Percentiles rank a stretch among this genome's conserved stretches.
phyloP scores from a whole-genome alignment of 2,797 vertebrate genomes.

The Oryzias dopingdopingensis region DNA sequence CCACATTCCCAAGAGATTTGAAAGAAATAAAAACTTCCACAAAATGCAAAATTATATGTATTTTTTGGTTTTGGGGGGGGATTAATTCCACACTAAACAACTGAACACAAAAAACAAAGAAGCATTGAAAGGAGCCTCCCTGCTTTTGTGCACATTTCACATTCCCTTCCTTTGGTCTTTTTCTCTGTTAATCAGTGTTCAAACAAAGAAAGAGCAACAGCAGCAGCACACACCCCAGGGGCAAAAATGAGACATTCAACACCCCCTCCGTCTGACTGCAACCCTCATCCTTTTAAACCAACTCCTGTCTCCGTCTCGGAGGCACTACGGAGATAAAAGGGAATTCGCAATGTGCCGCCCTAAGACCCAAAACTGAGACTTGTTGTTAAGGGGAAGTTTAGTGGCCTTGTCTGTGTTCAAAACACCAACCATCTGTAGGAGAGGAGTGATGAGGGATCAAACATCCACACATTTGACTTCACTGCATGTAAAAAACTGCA shows the following conservation, averaged over 20 bases:
- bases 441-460: constrained; percentile 12
- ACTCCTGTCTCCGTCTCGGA: constrained; percentile 71
- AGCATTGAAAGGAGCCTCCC: neutral
- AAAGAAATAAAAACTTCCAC: neutral
- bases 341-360: constrained; percentile 69
- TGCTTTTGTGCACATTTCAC: constrained; percentile 60
- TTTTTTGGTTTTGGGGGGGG: neutral
- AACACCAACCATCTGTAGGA: constrained; percentile 52
- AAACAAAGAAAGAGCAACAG: constrained; percentile 72
- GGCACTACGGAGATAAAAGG: constrained; percentile 74
- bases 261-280: constrained; percentile 56
- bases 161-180: constrained; percentile 52
- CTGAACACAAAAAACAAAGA: neutral
- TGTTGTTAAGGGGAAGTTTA: constrained; percentile 64
- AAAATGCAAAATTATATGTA: neutral
- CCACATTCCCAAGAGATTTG: neutral
- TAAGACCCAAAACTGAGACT: constrained; percentile 59
- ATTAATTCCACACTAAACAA: neutral
- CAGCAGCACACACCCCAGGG: constrained; percentile 63
- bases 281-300: constrained; percentile 61
- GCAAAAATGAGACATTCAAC: constrained; percentile 60
- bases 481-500: neutral
- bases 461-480: constrained; percentile 18
- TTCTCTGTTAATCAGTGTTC: constrained; percentile 67
- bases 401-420: constrained; percentile 57